Evolutionary conservation across 2,797 vertebrate genomes (phyloP).

Genomic region (Molossus alvarezi): DNA sequence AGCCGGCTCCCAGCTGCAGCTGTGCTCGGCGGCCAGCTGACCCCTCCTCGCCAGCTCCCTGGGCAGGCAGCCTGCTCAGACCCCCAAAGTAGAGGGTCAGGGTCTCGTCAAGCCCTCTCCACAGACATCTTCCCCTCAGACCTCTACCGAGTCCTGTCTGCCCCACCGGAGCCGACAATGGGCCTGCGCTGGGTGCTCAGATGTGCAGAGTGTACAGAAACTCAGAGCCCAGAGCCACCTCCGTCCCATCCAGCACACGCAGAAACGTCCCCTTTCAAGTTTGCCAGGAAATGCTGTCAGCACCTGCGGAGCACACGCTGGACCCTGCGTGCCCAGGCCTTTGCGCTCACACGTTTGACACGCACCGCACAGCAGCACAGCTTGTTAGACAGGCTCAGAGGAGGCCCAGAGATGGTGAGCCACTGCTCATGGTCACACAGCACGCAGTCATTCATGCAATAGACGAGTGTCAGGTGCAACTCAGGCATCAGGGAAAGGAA

Average conservation of each 20-base stretch:
- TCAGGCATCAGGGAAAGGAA: background rate
- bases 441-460: background rate
- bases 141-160: background rate
- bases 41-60: background rate
- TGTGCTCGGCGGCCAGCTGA: background rate
- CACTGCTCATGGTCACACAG: background rate
- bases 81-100: background rate
- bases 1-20: background rate
- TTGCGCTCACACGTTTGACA: background rate
- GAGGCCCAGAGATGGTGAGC: background rate
- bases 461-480: fast-evolving
- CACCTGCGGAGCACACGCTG: background rate
- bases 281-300: conserved; percentile 15
- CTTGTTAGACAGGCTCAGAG: background rate
- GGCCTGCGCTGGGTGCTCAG: background rate
- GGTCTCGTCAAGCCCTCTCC: conserved; percentile 34
- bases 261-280: conserved; percentile 32
- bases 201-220: background rate
- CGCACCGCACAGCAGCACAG: fast-evolving
- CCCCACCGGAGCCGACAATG: background rate
- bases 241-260: background rate
- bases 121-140: background rate
- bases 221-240: background rate
- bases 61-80: background rate
- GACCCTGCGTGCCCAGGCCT: background rate